Base-by-base conservation (phyloP, 2,113 vertebrate species). In the Petrocephalus zakoni region DNA sequence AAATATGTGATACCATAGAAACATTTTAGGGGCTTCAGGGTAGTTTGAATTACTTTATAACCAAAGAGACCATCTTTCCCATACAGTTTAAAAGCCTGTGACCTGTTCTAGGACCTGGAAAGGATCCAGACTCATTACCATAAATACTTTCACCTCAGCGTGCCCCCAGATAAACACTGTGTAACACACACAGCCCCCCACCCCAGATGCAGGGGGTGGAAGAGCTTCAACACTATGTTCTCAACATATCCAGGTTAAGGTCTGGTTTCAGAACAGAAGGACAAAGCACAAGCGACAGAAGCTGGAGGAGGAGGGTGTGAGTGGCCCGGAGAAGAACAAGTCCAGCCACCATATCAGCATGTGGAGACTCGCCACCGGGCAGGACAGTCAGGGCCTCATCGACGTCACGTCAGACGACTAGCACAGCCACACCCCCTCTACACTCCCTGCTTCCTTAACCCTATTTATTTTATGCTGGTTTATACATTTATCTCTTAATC, bases 261-360 rank as follows among this genome's bases (percentile, higher is more conserved):
- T 99, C 64, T 99, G 98, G 98, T 99, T 99, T 94, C 98, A 99
- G 93, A 99, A 99, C 96, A 89, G 98, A 90, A 92, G 98, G 94
- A 99, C 98, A 75, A 99, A 99, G 91, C 98, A 99, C 95, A 99
- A 99, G 95, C 94, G 98, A 0, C 98, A 99, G 95, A 99, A 99
- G 94, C 94, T 99, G 95, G 98, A 99, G 90, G 98, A 99, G 91
- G 98, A 99, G 88, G 98, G 98, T 0, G 97, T 98, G 0, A 98
- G 99, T 75, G 96, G 96, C 2, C 97, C 98, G 29, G 97, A 99
- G 95, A 99, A 98, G 96, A 99, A 98, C 95, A 99, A 99, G 82
- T 98, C 97, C 0, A 98, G 96, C 89, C 98, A 99, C 89, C 98
- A 99, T 93, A 99, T 99, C 94, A 99, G 97, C 95, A 96, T 98